Evolutionary conservation across 2,888 invertebrate genomes (phyloP), one percentile per base, ranked within the genome.

Genomic region (Ferrisia virgata): DNA sequence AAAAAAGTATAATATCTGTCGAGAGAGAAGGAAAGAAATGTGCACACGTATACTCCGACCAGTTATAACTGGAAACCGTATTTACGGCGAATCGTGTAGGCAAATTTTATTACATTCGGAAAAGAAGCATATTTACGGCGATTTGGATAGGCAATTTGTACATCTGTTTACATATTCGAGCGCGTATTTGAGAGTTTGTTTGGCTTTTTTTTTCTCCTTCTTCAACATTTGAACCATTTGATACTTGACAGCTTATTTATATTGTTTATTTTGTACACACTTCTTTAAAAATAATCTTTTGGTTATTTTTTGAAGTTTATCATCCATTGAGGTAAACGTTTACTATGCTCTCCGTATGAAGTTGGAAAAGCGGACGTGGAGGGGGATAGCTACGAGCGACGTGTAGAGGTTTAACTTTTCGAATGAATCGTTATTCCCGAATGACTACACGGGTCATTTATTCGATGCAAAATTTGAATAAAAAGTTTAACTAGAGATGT

Each of bases 361-460:
- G n/a, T n/a, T n/a, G n/a, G n/a, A n/a, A n/a, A n/a, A n/a, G n/a
- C n/a, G n/a, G n/a, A n/a, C n/a, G n/a, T n/a, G 18, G 0, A 43
- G 43, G n/a, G 18, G 4, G 18, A 47, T 3, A 18, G 47, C n/a
- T 25, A 18, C 53, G 5, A 18, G 15, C 25, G 11, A 64, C 9
- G 28, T 28, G 58, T 64, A 25, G 58, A 64, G 58, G 58, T 64
- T 64, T 64, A 64, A 64, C 58, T 64, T 64, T 3, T 11, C 58
- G 58, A 64, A 64, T 11, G 58, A 64, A 64, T 64, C 58, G 58
- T 64, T 64, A 64, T 64, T 64, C 58, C 58, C 58, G 58, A 64
- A 64, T 28, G 58, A 64, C 58, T 64, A 64, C 58, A 64, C 25
- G 58, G 58, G 58, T 64, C 58, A 64, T 64, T 64, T 64, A 25